Evolutionary conservation across 2,888 invertebrate genomes (phyloP), one percentile per base, ranked within the genome.

Genomic region (Heteromyza rotundicornis): DNA sequence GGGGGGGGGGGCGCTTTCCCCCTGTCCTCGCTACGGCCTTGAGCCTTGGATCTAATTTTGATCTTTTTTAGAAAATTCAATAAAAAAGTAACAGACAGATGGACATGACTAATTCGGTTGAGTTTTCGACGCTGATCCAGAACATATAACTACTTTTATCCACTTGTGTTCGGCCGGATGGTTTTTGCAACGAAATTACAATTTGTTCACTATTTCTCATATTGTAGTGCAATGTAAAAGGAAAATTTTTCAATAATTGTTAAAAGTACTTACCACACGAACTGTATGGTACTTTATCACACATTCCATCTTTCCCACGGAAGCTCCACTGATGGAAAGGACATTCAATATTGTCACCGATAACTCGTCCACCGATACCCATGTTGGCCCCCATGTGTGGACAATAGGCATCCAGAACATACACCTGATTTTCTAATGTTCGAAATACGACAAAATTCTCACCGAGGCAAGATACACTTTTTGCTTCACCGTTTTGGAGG

Each of bases 281-380:
- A 7, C 88, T 82, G 74, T 91, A 91, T 0, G 95, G 95, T n/a
- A 95, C 89, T 53, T 86, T 84, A 0, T 87, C 85, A 70, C 94
- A 93, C 32, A 84, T 83, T 0, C 96, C 96, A 64, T 89, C 88
- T n/a, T 82, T 80, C 0, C 90, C 92, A 2, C 87, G 86, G 77
- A 96, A 96, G 57, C 85, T 83, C 96, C 96, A 96, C 58, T 89
- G 89, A 74, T 96, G 96, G 82, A 96, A 96, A 0, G 95, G 95
- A 72, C 96, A 96, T 73, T 92, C 90, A 8, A 96, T 87, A 71
- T 92, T 92, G 73, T 91, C 89, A 0, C 90, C 92, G 35, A 85
- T 81, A 0, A 94, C 92, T 0, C 86, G 87, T 0, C 95, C 95
- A 0, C 94, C 94, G 0, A 91, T 86, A 0, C 88, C 94, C 74